Conservation (phyloP, 2,797 vertebrate genomes). For the Lepilemur ruficaudatus region DNA sequence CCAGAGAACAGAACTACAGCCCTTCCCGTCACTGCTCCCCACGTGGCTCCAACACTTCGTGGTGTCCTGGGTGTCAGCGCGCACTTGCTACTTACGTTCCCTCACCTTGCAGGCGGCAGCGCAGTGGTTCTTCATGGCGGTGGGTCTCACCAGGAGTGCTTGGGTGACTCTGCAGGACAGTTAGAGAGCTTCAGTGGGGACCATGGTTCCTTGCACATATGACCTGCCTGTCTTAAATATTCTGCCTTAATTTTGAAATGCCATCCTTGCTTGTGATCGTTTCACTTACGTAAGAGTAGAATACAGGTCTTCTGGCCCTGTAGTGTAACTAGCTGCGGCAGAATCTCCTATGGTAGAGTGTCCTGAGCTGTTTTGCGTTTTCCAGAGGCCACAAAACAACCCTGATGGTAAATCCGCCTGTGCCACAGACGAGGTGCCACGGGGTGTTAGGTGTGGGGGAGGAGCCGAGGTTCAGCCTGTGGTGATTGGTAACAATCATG, state of each 20-base stretch:
- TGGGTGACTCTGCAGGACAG: background rate
- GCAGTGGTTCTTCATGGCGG: rapidly evolving
- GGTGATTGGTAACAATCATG: rapidly evolving
- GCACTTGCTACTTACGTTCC: rapidly evolving
- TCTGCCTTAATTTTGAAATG: background rate
- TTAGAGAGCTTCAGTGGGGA: background rate
- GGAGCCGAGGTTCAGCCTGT: background rate
- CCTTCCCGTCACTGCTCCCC: background rate
- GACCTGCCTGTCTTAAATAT: background rate
- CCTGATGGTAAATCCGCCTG: background rate
- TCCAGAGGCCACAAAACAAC: background rate
- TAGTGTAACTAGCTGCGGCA: background rate
- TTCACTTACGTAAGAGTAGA: background rate
- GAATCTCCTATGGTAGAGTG: background rate
- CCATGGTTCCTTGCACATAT: background rate
- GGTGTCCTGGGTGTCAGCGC: background rate
- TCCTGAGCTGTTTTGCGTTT: background rate
- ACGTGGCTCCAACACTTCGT: rapidly evolving
- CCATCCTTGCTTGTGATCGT: background rate
- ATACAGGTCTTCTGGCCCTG: background rate
- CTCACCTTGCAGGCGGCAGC: background rate
- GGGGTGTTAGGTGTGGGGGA: background rate
- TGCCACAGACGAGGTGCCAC: rapidly evolving
- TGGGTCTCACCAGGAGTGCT: background rate
- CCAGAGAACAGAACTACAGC: no score